Base-by-base conservation (phyloP, 2,113 vertebrate genomes). In the Phyllopteryx taeniolatus region DNA sequence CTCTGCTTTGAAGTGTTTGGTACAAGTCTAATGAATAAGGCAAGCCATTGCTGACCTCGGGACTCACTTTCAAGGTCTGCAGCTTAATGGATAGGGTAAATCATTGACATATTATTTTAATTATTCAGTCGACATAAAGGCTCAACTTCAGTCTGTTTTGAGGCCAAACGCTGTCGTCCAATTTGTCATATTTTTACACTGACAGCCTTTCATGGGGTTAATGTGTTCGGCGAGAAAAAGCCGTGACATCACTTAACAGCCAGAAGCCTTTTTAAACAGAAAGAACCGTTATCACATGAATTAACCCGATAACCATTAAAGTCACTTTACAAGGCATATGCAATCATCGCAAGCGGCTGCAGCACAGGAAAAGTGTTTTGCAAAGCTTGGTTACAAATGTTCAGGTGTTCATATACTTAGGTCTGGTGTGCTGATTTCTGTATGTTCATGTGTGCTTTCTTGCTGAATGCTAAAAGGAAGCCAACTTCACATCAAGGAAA, bases 41-140 rank as follows among this genome's bases (percentile, higher is more conserved):
- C 75, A 69, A 57, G 39, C 77, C 75, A 81, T 59, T 31, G 74
- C 77, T 85, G 77, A 71, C 79, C 72, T 75, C 73, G 67, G 53
- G 65, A 70, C 84, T 88, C 89, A 91, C 87, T 84, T 70, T 86
- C 70, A 81, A 72, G 76, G 75, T 86, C 79, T 31, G 17, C 43
- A 51, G 81, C 77, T 80, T 83, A 82, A 75, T 73, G 71, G 82
- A 74, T 73, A 73, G 71, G 74, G 77, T 75, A 88, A 87, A 85
- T 79, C 79, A 88, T 84, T 88, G 90, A 86, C 85, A 85, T 72
- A 84, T 68, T 79, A 17, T 72, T 83, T 91, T 84, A 88, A 92
- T 92, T 86, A 93, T 92, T 92, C 79, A 92, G 79, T 74, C 67
- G 73, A 80, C 63, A 20, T 42, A 86, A 82, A 81, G 73, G 72